Base-by-base conservation (phyloP, 2,888 invertebrate species). In the Rhamphomyia laevipes region DNA sequence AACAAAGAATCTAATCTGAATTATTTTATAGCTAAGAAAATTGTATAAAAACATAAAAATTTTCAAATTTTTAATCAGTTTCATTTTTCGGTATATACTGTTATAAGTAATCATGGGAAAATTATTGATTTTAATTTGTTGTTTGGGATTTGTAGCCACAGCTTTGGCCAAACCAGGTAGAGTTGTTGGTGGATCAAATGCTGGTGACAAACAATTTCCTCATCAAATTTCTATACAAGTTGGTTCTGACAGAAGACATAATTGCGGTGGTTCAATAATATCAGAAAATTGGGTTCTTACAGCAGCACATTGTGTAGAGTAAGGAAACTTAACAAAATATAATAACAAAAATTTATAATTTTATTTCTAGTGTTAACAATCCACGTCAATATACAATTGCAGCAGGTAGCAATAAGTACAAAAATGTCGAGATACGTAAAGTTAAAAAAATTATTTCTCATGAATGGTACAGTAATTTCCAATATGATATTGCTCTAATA, bases 191-290 rank as follows among this genome's bases (percentile, higher is more conserved):
- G 73, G 73, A 1, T 47, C 56, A 3, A 52, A 60, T 17, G 72
- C 71, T 1, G 33, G 15, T 0, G 56, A 53, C 9, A 64, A 62
- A 0, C 66, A 70, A 51, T 71, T 70, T 54, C 66, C 66, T 1
- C 62, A 68, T 57, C 69, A 71, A 56, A 58, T 67, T 5, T 71
- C 73, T 3, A 52, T 70, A 16, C 58, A 63, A 11, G 12, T 17
- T 17, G 47, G 48, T 0, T 49, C 54, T 16, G 57, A 57, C 3
- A 42, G 31, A 0, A 38, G 15, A 5, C 64, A 64, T 41, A 51
- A 47, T 2, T 69, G 70, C 40, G 68, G 67, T 13, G 67, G 62
- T 15, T 62, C 64, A 18, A 63, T 67, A 12, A 51, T 67, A n/a
- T 58, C 60, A 1, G 27, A 43, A 23, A 57, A 52, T 37, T 57